These are phyloP conservation scores for Murina feae DNA, from an alignment of 2,113 vertebrate genomes.

Conservation along the genomic window DNA sequence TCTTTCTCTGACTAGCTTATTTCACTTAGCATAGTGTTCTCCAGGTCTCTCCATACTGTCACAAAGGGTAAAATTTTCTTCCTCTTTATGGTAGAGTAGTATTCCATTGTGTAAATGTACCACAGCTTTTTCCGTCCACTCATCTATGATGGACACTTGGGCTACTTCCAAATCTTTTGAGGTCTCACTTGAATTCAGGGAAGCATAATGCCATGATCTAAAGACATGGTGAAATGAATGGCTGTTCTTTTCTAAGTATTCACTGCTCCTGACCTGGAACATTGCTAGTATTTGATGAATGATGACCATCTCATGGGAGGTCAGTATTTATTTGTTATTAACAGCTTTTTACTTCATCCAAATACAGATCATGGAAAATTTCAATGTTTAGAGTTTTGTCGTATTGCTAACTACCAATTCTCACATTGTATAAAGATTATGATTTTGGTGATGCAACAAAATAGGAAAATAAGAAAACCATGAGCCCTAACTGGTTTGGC, in stretches of 20 bases:
- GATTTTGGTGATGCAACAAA: neutral
- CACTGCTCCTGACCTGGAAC: neutral
- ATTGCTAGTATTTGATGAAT: neutral
- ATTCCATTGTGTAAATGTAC: too few relatives aligned
- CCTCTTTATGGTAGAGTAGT: too few relatives aligned
- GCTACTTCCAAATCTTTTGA: neutral
- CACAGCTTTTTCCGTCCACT: too few relatives aligned
- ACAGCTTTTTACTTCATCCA: neutral
- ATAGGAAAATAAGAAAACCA: neutral
- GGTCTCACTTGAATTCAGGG: neutral
- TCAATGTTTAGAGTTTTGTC: neutral
- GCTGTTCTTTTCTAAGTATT: neutral
- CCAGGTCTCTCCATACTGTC: too few relatives aligned
- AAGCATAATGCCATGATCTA: neutral
- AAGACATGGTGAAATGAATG: neutral
- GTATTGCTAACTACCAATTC: neutral
- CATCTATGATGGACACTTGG: too few relatives aligned
- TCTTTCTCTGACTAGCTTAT: too few relatives aligned
- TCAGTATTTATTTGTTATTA: neutral
- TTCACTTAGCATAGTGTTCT: too few relatives aligned
- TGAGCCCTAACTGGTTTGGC: too few relatives aligned
- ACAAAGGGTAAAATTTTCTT: too few relatives aligned
- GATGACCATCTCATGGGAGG: neutral
- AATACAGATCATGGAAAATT: neutral
- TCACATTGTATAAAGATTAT: neutral